Evolutionary conservation across 2,888 invertebrate genomes (phyloP), one percentile per base, ranked within the genome.

Genomic region (Melipona bicolor): DNA sequence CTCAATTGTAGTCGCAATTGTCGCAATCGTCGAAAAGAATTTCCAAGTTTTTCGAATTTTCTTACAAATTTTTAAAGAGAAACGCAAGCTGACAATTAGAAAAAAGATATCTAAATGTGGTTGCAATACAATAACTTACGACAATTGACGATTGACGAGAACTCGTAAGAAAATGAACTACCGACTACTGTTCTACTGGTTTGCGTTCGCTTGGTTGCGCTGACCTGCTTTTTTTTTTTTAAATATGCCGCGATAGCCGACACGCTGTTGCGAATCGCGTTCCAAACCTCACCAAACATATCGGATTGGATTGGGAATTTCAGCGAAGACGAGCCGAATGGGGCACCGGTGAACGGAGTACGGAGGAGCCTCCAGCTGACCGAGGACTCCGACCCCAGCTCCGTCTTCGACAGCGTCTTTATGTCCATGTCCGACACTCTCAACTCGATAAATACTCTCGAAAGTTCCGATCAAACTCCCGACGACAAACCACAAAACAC

Each of bases 371-470:
- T 92, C 90, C 93, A 89, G 90, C 90, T 85, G 90, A 93, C 91
- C 87, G 94, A 94, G 88, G 93, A 94, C 86, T 93, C 93, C 90
- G 93, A 93, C 85, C 92, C 91, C 88, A 93, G 94, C 90, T 94
- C 94, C 80, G 89, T 94, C 90, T 94, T 94, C 90, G 94, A 94
- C 92, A 94, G 94, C 85, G 94, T 94, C 91, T 92, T 94, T 92
- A 93, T 94, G 93, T 94, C 94, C 87, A 93, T 94, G 93, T 94
- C 94, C 90, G 94, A 94, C 92, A 94, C 94, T 90, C 92, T 94
- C 90, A 94, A 94, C 92, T 94, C 94, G 81, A 94, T 94, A 91
- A 94, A 94, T 91, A 94, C 94, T 91, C 92, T 94, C 88, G 93
- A 92, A 92, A 94, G 94, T 91, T 94, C 93, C 81, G 94, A 94